These are phyloP conservation scores for Stichodactyla mertensii DNA, from an alignment of 64 coral and sea anemone genomes.

Conservation along the genomic window DNA sequence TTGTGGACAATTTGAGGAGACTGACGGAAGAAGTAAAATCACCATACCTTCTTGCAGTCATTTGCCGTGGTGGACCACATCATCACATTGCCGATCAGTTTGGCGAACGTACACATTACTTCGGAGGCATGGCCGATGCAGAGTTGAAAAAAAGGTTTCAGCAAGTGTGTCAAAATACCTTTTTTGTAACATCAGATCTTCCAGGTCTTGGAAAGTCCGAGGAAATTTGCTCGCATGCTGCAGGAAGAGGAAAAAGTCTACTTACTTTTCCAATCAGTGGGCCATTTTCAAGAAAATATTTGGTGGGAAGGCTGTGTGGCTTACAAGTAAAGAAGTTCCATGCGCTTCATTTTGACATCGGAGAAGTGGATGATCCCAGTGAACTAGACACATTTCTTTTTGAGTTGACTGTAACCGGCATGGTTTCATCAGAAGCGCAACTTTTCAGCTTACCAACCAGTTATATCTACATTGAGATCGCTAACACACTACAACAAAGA, in stretches of 20 bases:
- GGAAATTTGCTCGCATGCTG: constrained; percentile 50
- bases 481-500: constrained; percentile 44
- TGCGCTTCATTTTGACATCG: constrained; percentile 77
- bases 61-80: constrained; percentile 87
- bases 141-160: constrained; percentile 46
- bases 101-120: constrained; percentile 47
- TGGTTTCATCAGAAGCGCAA: constrained; percentile 53
- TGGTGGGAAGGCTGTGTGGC: constrained; percentile 41
- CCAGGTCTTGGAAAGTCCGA: constrained; percentile 93
- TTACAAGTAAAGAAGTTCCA: constrained; percentile 40
- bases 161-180: constrained; percentile 46
- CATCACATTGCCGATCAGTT: constrained; percentile 92
- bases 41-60: constrained; percentile 54
- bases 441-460: constrained; percentile 49
- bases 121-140: constrained; percentile 66
- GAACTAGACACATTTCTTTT: constrained; percentile 59
- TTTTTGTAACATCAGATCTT: constrained; percentile 67
- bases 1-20: constrained; percentile 67
- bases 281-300: constrained; percentile 49
- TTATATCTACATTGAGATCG: constrained; percentile 61
- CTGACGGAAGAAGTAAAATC: background rate
- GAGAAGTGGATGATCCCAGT: constrained; percentile 59
- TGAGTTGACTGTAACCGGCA: constrained; percentile 34
- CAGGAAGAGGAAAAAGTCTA: constrained; percentile 34
- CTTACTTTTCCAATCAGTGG: constrained; percentile 83